phyloP scores from a whole-genome alignment of 2,888 invertebrate species.

The Eristalinus sepulchralis region DNA sequence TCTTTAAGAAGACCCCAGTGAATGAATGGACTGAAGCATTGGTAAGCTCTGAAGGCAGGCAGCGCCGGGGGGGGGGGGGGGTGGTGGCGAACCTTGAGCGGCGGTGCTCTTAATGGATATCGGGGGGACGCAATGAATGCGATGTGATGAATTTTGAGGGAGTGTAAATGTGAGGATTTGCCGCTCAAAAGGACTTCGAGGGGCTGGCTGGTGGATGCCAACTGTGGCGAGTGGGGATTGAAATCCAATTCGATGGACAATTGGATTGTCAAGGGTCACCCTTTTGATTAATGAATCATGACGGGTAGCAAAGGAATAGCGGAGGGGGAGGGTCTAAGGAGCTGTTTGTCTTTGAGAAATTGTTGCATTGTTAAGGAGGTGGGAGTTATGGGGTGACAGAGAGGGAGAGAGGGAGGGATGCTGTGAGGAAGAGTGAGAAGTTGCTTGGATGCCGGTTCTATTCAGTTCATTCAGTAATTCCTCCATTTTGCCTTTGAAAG shows the following conservation, averaged over 20 bases:
- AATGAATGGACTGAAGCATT: not conserved
- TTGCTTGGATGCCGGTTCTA: too few relatives aligned
- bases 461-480: too few relatives aligned
- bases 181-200: not conserved
- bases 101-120: not conserved
- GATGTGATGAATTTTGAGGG: not conserved
- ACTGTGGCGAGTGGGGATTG: not conserved
- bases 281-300: not conserved
- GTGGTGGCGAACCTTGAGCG: not conserved
- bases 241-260: not conserved
- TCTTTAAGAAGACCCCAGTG: not conserved
- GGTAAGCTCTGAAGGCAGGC: too few relatives aligned
- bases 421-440: too few relatives aligned
- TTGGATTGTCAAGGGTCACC: not conserved
- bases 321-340: too few relatives aligned
- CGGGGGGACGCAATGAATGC: not conserved
- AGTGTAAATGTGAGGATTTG: not conserved
- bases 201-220: not conserved
- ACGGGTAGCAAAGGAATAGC: too few relatives aligned
- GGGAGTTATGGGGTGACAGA: too few relatives aligned
- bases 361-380: too few relatives aligned
- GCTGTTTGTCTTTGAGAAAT: too few relatives aligned
- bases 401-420: too few relatives aligned
- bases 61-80: not conserved
- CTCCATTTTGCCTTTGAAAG: too few relatives aligned